Evolutionary conservation across 92 coral and sea anemone species (phyloP).

Genomic region (Actinostola sp.): DNA sequence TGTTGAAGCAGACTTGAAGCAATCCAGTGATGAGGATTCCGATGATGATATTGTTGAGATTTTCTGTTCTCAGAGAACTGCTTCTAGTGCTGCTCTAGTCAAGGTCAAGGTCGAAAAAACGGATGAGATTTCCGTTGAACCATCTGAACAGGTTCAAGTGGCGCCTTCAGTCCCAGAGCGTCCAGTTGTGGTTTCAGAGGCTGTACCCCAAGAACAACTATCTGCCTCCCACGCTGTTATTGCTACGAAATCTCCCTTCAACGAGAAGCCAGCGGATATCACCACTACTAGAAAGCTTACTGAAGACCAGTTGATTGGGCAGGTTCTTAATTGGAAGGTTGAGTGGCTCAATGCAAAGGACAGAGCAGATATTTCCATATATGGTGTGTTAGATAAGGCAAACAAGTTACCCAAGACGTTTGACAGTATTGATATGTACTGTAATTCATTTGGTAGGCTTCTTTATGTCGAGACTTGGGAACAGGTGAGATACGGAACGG

Average conservation of each 20-base stretch:
- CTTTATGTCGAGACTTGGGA: slow-evolving; percentile 84
- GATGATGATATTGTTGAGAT: slow-evolving; percentile 16
- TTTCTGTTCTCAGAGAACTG: slow-evolving; percentile 1
- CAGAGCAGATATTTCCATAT: slow-evolving; percentile 2
- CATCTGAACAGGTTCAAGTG: not conserved
- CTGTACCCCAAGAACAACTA: not conserved
- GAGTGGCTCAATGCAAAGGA: slow-evolving; percentile 29
- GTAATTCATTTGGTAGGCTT: slow-evolving; percentile 68
- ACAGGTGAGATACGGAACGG: slow-evolving; percentile 56
- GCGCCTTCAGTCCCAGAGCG: not conserved
- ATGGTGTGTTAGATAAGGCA: slow-evolving; percentile 12
- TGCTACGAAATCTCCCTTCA: slow-evolving; percentile 7
- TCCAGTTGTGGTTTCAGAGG: not conserved
- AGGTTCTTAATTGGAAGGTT: slow-evolving; percentile 62
- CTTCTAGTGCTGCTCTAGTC: not conserved
- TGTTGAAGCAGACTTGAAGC: slow-evolving; percentile 45
- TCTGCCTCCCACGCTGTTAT: not conserved
- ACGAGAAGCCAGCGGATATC: slow-evolving; percentile 36
- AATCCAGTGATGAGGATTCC: not conserved
- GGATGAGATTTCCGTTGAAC: slow-evolving; percentile 4
- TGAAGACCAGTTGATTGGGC: slow-evolving; percentile 57
- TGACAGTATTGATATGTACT: slow-evolving; percentile 75
- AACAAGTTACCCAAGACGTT: slow-evolving; percentile 59
- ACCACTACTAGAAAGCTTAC: slow-evolving; percentile 38
- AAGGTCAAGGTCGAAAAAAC: slow-evolving; percentile 6